Conservation (phyloP, 2,888 invertebrate genomes). For the Lysandra bellargus region DNA sequence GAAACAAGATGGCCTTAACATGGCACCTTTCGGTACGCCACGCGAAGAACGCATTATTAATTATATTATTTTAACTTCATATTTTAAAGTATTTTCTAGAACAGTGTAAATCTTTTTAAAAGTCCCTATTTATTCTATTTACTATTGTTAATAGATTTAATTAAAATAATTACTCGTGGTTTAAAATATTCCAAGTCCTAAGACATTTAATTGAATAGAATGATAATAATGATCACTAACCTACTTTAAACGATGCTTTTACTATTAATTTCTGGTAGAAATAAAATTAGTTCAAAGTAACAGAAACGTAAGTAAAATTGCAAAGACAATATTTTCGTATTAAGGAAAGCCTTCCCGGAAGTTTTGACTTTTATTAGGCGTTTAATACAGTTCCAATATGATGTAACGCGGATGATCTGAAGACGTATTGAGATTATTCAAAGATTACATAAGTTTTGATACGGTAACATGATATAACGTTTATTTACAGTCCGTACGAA, state of each 20-base stretch:
- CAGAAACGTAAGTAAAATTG: neutral
- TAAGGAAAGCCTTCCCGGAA: neutral
- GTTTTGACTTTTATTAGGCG: neutral
- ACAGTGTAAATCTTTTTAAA: neutral
- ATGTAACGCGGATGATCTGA: neutral
- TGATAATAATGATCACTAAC: neutral
- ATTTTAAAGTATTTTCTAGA: neutral
- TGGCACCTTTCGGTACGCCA: no score
- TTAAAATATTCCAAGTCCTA: neutral
- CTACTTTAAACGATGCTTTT: neutral
- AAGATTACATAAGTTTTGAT: constrained; percentile 18
- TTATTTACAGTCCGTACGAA: constrained; percentile 9
- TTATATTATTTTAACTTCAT: no score
- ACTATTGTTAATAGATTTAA: neutral
- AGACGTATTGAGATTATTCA: neutral
- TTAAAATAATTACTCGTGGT: neutral
- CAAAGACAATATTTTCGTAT: neutral
- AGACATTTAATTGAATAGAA: neutral
- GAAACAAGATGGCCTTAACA: no score
- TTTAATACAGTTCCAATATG: neutral
- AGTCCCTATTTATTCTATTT: neutral
- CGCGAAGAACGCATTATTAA: no score
- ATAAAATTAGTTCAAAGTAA: no score
- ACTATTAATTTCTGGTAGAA: neutral
- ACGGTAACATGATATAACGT: constrained; percentile 22